These are phyloP conservation scores for Hypotaenidia okinawae DNA, from an alignment of 2,797 vertebrate genomes.

Conservation along the genomic window DNA sequence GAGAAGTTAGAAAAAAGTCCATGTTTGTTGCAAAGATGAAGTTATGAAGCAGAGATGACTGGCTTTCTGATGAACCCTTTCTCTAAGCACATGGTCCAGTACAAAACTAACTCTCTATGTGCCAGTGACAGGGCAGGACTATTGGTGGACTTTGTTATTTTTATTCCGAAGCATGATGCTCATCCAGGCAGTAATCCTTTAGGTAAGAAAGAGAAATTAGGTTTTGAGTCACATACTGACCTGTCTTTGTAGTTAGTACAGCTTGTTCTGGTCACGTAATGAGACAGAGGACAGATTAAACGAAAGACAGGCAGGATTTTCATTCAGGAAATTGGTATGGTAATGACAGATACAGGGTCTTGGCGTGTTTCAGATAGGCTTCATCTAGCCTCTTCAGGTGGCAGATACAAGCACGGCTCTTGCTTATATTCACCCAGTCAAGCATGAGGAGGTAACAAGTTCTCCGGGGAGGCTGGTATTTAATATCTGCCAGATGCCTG, in stretches of 20 bases:
- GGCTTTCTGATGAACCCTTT: background rate
- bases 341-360: background rate
- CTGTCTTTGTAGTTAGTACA: constrained; percentile 5
- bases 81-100: background rate
- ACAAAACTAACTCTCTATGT: background rate
- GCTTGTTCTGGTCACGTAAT: background rate
- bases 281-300: constrained; percentile 20
- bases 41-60: background rate
- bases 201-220: constrained; percentile 29
- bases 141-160: background rate
- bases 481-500: constrained; percentile 52
- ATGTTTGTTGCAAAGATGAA: background rate
- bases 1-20: background rate
- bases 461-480: constrained; percentile 32
- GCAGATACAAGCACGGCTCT: constrained; percentile 29
- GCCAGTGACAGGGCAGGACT: background rate
- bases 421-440: constrained; percentile 49
- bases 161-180: background rate
- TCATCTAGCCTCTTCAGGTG: constrained; percentile 33
- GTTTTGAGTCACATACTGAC: constrained; percentile 36
- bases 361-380: constrained; percentile 28
- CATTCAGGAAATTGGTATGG: constrained; percentile 41
- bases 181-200: constrained; percentile 9
- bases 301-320: constrained; percentile 21
- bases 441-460: constrained; percentile 58